Percentiles rank a stretch among this genome's conserved stretches.
phyloP scores from a whole-genome alignment of 2,888 invertebrate species.

The Stomorhina lunata region DNA sequence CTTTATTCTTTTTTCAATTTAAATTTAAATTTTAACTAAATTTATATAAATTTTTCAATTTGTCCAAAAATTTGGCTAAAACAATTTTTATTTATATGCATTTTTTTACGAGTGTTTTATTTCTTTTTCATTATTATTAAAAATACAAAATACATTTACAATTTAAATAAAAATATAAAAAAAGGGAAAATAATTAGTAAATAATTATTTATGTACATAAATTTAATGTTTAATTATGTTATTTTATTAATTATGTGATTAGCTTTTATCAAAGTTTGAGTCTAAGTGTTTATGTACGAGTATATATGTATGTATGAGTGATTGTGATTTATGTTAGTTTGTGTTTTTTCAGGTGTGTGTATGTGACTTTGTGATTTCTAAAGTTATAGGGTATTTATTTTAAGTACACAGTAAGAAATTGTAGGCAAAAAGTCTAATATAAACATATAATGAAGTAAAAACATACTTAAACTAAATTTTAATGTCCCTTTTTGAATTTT shows the following conservation, averaged over 20 bases:
- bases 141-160: constrained; percentile 44
- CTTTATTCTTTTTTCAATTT: not conserved
- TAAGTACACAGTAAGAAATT: constrained; percentile 37
- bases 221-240: not conserved
- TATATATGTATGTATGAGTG: not conserved
- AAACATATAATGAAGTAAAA: too few species aligned
- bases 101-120: not conserved
- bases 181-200: constrained; percentile 32
- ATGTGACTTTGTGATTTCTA: not conserved
- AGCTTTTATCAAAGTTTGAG: not conserved
- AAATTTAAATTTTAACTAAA: not conserved
- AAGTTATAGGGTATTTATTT: not conserved
- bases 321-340: constrained; percentile 22
- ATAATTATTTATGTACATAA: constrained; percentile 39
- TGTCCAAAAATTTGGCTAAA: not conserved
- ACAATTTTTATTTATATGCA: not conserved
- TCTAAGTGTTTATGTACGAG: not conserved
- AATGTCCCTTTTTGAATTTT: too few species aligned
- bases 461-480: too few species aligned
- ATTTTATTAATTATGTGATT: not conserved
- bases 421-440: not conserved
- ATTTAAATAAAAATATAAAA: constrained; percentile 33
- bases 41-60: not conserved
- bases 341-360: constrained; percentile 16
- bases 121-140: constrained; percentile 13